Conservation (phyloP, 2,888 invertebrate species). For the Ophraella communa region DNA sequence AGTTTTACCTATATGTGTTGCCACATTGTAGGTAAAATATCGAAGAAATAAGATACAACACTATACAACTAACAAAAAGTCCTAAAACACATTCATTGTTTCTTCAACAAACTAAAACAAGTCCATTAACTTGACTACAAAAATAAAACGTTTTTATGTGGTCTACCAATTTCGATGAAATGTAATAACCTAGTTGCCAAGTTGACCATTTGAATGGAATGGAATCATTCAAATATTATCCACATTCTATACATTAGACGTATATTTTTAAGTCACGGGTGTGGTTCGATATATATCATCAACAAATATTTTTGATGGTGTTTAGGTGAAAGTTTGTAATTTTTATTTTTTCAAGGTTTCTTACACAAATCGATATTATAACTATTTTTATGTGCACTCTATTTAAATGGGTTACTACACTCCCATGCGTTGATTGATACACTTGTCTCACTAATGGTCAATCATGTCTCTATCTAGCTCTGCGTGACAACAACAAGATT, state of each 20-base stretch:
- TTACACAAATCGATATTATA: not conserved
- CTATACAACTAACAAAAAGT: no score
- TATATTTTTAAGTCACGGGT: not conserved
- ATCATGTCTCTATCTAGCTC: no score
- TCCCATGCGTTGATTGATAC: not conserved
- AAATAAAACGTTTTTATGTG: no score
- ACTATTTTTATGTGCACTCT: not conserved
- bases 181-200: not conserved
- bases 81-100: no score
- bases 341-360: not conserved
- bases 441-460: not conserved
- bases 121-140: no score
- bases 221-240: no score
- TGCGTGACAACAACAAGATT: no score
- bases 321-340: not conserved
- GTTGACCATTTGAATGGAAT: not conserved
- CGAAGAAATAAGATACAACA: no score
- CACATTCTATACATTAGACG: not conserved
- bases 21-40: no score
- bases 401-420: not conserved
- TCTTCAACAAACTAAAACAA: no score
- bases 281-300: not conserved
- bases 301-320: not conserved
- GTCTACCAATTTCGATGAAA: not conserved
- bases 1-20: no score